Percentiles rank a stretch among this genome's conserved stretches.
Evolutionary conservation across 2,888 invertebrate species (phyloP).

Genomic region (Conchocele bisecta): DNA sequence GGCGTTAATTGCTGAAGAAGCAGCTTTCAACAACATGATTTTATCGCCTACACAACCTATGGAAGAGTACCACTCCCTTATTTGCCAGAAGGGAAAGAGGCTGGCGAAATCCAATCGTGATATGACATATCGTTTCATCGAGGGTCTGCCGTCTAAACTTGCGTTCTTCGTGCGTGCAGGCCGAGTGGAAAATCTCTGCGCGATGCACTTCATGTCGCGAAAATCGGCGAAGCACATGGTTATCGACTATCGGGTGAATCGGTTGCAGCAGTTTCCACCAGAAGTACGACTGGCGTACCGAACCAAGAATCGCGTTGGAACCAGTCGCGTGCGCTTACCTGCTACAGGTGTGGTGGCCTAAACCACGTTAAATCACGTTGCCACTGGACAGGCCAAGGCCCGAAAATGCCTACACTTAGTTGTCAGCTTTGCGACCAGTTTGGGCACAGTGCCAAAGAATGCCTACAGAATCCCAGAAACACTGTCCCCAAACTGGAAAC

Average conservation of each 20-base stretch:
- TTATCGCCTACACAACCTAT: neutral
- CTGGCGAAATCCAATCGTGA: constrained; percentile 13
- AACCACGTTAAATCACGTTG: constrained; percentile 20
- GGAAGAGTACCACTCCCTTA: constrained; percentile 14
- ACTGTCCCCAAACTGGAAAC: neutral
- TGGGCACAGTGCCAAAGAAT: too few species aligned
- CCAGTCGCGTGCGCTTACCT: too few species aligned
- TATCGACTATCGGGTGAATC: neutral
- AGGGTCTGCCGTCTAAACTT: constrained; percentile 18
- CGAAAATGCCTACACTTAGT: too few species aligned
- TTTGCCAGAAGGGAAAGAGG: constrained; percentile 10
- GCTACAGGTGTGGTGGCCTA: constrained; percentile 17
- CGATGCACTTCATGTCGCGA: constrained; percentile 12
- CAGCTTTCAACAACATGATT: constrained; percentile 1
- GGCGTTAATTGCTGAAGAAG: too few species aligned
- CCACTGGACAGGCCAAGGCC: constrained; percentile 28
- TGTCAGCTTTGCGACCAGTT: too few species aligned
- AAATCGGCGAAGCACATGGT: constrained; percentile 33
- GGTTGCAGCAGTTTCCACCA: neutral
- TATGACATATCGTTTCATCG: constrained; percentile 10
- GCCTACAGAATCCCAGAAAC: too few species aligned
- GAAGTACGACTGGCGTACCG: too few species aligned
- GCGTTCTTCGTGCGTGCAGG: constrained; percentile 25
- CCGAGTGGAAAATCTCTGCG: constrained; percentile 3
- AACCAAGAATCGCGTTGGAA: too few species aligned